These are phyloP conservation scores for Scaptomyza hsui DNA, from an alignment of 1,140 invertebrate genomes.

Conservation along the genomic window DNA sequence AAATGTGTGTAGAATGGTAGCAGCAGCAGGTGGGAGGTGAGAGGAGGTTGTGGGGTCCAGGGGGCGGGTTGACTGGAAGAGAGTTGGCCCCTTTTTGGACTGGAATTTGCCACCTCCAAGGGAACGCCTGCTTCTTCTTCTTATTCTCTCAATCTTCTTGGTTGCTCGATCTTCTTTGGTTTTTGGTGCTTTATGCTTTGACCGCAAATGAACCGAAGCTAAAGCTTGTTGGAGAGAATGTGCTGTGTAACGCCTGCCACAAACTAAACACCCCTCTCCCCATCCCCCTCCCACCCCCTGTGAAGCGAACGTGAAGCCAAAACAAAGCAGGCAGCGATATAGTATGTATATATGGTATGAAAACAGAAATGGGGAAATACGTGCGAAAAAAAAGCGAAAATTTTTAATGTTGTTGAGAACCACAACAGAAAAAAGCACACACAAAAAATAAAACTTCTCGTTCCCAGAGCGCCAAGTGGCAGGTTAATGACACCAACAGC, in stretches of 20 bases:
- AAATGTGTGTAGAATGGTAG: not conserved
- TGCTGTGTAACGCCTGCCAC: conserved; percentile 17
- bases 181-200: conserved; percentile 21
- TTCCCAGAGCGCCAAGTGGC: conserved; percentile 66
- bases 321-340: conserved; percentile 64
- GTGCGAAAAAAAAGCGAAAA: conserved; percentile 54
- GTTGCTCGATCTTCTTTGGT: conserved; percentile 11
- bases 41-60: not conserved
- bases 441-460: conserved; percentile 52
- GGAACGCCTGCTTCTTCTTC: conserved; percentile 14
- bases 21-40: not conserved
- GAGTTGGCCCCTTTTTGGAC: conserved; percentile 9
- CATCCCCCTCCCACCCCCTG: not conserved
- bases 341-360: too few species aligned
- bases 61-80: too few species aligned
- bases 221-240: conserved; percentile 25
- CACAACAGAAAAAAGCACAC: conserved; percentile 28
- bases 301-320: conserved; percentile 63
- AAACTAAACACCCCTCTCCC: not conserved
- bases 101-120: conserved; percentile 13
- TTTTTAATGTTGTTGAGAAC: conserved; percentile 37
- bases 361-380: conserved; percentile 59
- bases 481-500: conserved; percentile 65
- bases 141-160: conserved; percentile 6
- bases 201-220: conserved; percentile 55